Conservation (phyloP, 2,888 invertebrate genomes). For the Lypha dubia region DNA sequence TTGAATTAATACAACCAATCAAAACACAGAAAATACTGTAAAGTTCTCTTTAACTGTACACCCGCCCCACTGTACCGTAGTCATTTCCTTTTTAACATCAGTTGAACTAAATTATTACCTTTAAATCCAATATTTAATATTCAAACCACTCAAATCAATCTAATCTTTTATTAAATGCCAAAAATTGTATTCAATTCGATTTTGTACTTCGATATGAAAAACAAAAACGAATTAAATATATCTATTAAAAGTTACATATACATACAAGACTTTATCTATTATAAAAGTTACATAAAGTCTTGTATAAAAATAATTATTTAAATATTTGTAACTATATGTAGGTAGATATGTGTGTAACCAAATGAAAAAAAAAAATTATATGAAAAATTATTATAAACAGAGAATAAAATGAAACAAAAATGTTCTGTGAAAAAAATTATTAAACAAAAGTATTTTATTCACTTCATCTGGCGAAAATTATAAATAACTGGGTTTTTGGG, state of each 20-base stretch:
- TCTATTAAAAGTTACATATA: constrained; percentile 19
- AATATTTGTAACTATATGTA: constrained; percentile 28
- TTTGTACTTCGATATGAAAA: constrained; percentile 59
- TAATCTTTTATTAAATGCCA: constrained; percentile 69
- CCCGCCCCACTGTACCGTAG: constrained; percentile 3
- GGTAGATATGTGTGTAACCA: constrained; percentile 56
- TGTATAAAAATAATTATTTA: constrained; percentile 42
- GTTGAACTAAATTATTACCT: constrained; percentile 15
- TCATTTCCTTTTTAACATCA: neutral
- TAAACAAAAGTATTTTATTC: constrained; percentile 20
- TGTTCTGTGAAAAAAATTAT: constrained; percentile 48
- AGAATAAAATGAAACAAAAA: constrained; percentile 47
- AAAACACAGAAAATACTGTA: neutral
- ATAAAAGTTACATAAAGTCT: constrained; percentile 11
- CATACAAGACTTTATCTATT: too few relatives aligned
- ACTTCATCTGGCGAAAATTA: neutral
- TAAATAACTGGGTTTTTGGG: neutral
- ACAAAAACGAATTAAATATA: constrained; percentile 24
- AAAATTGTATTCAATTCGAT: constrained; percentile 63
- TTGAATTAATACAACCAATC: constrained; percentile 17
- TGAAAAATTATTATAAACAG: constrained; percentile 24
- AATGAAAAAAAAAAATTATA: constrained; percentile 39
- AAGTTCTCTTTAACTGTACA: neutral
- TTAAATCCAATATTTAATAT: constrained; percentile 13
- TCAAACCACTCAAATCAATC: constrained; percentile 42